A percentile compares a stretch with the other conserved stretches of the same genome.
These are phyloP conservation scores for Dermolepida albohirtum DNA, from an alignment of 2,888 invertebrate genomes.

Conservation along the genomic window DNA sequence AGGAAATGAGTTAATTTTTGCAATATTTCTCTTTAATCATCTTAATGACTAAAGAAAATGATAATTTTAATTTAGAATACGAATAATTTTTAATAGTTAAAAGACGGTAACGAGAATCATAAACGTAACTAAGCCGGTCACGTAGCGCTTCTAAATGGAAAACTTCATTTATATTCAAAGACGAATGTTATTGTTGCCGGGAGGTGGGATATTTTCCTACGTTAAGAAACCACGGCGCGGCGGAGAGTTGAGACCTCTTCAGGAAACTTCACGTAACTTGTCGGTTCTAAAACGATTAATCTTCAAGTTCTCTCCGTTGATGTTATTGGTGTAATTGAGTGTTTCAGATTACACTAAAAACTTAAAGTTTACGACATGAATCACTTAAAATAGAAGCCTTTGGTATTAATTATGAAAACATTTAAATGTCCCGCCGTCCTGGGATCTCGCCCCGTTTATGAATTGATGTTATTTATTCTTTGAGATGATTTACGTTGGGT, in stretches of 20 bases:
- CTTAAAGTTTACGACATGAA: constrained; percentile 23
- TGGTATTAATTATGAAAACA: too few relatives aligned
- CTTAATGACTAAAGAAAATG: constrained; percentile 9
- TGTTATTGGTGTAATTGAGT: constrained; percentile 46
- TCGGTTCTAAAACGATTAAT: constrained; percentile 46
- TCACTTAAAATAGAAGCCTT: constrained; percentile 2
- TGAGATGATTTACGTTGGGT: too few relatives aligned
- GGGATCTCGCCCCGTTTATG: too few relatives aligned
- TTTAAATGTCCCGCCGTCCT: too few relatives aligned
- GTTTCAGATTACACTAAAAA: constrained; percentile 34
- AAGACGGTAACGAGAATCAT: constrained; percentile 4
- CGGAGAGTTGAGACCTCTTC: constrained; percentile 32
- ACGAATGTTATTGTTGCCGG: constrained; percentile 44
- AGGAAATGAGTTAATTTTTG: constrained; percentile 6
- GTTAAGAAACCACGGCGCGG: constrained; percentile 20
- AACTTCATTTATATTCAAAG: constrained; percentile 45
- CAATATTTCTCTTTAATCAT: not conserved
- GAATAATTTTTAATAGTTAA: constrained; percentile 28
- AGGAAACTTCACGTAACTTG: constrained; percentile 42
- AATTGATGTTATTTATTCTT: too few relatives aligned
- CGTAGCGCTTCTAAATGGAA: constrained; percentile 34
- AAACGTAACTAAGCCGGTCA: constrained; percentile 27
- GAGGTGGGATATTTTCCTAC: constrained; percentile 38
- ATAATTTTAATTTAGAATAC: constrained; percentile 24
- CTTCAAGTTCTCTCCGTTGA: constrained; percentile 42